phyloP scores from a whole-genome alignment of 2,113 vertebrate species.

The Cebus imitator region DNA sequence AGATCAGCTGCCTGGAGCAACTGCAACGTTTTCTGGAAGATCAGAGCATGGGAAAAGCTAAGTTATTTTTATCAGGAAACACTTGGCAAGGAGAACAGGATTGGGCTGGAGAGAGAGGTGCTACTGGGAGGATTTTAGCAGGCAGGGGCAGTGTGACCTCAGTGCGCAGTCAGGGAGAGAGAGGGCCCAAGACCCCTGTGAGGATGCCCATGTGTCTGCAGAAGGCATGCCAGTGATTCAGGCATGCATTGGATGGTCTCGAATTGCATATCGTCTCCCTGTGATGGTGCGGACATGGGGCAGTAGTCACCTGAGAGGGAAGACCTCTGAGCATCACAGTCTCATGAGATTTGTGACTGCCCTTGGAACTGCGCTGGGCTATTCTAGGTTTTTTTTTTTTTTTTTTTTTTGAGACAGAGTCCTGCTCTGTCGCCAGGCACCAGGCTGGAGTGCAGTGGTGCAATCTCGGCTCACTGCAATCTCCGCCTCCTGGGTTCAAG shows the following conservation, averaged over 20 bases:
- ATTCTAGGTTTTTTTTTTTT: not conserved
- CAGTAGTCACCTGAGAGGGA: not conserved
- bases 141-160: fast-evolving
- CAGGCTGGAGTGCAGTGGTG: no score
- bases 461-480: no score
- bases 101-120: not conserved
- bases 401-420: no score
- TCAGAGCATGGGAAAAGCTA: not conserved
- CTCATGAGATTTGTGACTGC: not conserved
- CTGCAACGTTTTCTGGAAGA: not conserved
- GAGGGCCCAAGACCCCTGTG: not conserved
- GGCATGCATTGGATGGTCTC: not conserved
- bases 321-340: not conserved
- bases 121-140: not conserved
- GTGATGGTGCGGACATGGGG: fast-evolving
- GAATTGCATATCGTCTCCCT: fast-evolving
- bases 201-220: fast-evolving
- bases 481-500: no score
- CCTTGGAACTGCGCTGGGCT: not conserved
- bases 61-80: not conserved
- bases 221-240: not conserved
- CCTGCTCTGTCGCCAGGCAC: no score
- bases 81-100: not conserved
- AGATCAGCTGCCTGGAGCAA: not conserved
- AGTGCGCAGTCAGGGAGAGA: not conserved